These are phyloP conservation scores for Mnemiopsis leidyi DNA, from an alignment of 37 sponge, comb jelly and placozoan species.

Conservation along the genomic window DNA sequence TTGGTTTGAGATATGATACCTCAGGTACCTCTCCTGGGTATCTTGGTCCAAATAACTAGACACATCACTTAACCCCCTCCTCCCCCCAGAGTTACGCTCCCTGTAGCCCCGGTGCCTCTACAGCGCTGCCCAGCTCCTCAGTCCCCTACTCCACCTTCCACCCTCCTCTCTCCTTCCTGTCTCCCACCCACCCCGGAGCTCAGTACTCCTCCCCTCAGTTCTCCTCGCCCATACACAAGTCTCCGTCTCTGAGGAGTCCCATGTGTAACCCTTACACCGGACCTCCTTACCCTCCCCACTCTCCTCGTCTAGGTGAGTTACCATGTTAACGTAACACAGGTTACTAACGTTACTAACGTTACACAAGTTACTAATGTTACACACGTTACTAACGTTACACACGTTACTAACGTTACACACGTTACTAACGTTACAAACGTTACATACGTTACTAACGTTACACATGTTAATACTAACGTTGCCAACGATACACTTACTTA, in stretches of 20 bases:
- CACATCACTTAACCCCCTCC: too few relatives aligned
- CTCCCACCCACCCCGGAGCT: not conserved
- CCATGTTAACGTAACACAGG: too few relatives aligned
- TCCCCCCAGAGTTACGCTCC: not conserved
- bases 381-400: too few relatives aligned
- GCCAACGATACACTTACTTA: too few relatives aligned
- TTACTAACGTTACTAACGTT: too few relatives aligned
- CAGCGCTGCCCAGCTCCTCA: not conserved
- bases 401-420: too few relatives aligned
- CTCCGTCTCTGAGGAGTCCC: not conserved
- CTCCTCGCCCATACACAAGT: constrained; percentile 4
- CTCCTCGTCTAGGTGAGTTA: not conserved
- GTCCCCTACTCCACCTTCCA: not conserved
- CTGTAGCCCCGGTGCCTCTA: not conserved
- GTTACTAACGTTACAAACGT: too few relatives aligned
- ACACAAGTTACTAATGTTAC: too few relatives aligned
- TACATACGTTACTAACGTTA: too few relatives aligned
- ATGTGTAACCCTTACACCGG: not conserved
- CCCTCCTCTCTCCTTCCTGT: not conserved
- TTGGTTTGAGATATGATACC: too few relatives aligned
- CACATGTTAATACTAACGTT: not conserved
- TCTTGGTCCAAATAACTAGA: too few relatives aligned
- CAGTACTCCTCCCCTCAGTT: not conserved
- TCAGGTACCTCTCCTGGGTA: too few relatives aligned
- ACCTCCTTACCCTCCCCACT: not conserved